Evolutionary conservation across 2,888 invertebrate genomes (phyloP), one percentile per base, ranked within the genome.

Genomic region (Anthrax anthrax): DNA sequence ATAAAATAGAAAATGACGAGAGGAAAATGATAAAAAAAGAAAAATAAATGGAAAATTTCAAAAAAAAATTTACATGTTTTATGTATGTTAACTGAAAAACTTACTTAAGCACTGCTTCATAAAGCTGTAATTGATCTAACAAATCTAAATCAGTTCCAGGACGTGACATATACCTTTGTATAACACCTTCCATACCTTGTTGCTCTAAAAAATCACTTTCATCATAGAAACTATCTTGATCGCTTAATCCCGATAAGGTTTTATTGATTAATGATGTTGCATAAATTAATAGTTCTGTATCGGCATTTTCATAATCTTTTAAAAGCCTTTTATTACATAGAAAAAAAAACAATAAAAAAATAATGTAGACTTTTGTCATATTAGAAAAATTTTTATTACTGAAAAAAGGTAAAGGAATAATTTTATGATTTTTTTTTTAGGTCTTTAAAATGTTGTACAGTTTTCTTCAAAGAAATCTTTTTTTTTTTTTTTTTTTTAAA

Each of bases 141-240:
- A 96, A 76, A 71, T 95, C 95, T 56, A 92, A 72, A 70, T 95
- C 94, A 0, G 91, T 90, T 37, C 91, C 91, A 54, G 87, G 89
- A 64, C 87, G 86, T 13, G 86, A 82, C 85, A 90, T 88, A 64
- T 90, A 90, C 47, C 85, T 74, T 61, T 87, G 84, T 54, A 90
- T 84, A 27, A 90, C 82, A 43, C 79, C 77, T 63, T 90, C 89
- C 69, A 92, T 88, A 18, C 88, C 89, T 64, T 90, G 94, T 55
- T 95, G 92, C 64, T 97, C 97, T 52, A 98, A 71, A 18, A 85
- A 79, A 70, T 98, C 97, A 4, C 94, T 89, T 62, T 98, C 90
- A 66, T 98, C 96, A 62, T 96, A 98, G 69, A 95, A 98, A 18
- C 88, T 85, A 63, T 97, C 94, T 69, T 92, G 89, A 68, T 95